phyloP scores from a whole-genome alignment of 2,113 vertebrate species.

The Tachysurus fulvidraco region DNA sequence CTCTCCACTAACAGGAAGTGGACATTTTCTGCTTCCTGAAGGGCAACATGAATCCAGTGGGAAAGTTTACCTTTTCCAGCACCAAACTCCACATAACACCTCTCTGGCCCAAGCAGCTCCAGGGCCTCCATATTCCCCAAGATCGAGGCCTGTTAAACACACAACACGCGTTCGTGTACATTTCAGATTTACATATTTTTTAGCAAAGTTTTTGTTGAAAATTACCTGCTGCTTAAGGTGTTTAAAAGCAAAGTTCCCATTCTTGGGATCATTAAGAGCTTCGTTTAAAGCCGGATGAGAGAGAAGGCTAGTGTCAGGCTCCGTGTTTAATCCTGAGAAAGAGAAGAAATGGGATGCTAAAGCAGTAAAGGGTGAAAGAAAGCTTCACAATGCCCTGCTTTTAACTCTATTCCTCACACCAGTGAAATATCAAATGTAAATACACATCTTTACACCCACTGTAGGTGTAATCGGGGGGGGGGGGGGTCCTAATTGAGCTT shows the following conservation, averaged over 20 bases:
- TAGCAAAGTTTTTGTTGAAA: background rate
- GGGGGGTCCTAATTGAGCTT: background rate
- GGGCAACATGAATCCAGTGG: constrained; percentile 89
- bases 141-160: constrained; percentile 83
- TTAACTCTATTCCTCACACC: background rate
- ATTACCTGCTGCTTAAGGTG: constrained; percentile 94
- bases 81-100: constrained; percentile 93
- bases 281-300: constrained; percentile 81
- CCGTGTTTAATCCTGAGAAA: constrained; percentile 68
- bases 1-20: constrained; percentile 93
- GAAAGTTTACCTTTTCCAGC: constrained; percentile 94
- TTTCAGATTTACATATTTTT: background rate
- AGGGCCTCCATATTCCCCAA: constrained; percentile 89
- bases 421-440: background rate
- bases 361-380: background rate
- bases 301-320: constrained; percentile 72
- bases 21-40: constrained; percentile 75
- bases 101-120: constrained; percentile 81
- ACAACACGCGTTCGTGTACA: background rate
- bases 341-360: background rate
- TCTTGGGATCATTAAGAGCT: constrained; percentile 85
- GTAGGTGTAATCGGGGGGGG: no score
- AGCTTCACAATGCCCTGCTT: background rate
- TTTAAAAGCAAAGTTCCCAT: constrained; percentile 88
- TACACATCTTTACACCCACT: background rate